These are phyloP conservation scores for Coenonympha glycerion DNA, from an alignment of 2,888 invertebrate species.

Conservation along the genomic window DNA sequence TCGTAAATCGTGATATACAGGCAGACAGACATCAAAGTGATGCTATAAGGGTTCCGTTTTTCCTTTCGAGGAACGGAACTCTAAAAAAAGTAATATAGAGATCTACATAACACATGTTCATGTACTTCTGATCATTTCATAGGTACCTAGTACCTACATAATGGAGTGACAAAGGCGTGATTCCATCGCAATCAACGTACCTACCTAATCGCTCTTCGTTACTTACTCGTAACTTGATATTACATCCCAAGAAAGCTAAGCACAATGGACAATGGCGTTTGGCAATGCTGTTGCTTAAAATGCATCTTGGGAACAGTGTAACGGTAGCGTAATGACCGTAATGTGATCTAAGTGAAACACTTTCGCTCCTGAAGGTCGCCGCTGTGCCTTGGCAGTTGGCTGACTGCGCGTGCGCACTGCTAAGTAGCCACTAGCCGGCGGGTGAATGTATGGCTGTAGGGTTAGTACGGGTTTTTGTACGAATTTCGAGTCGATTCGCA, in stretches of 20 bases:
- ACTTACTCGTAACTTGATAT: slow-evolving; percentile 13
- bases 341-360: slow-evolving; percentile 59
- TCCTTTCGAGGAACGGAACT: no score
- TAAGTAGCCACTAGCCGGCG: slow-evolving; percentile 37
- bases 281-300: slow-evolving; percentile 20
- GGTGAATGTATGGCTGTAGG: slow-evolving; percentile 25
- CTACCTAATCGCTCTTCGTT: slow-evolving; percentile 16
- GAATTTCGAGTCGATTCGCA: no score
- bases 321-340: slow-evolving; percentile 35
- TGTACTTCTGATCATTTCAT: background rate
- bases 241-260: slow-evolving; percentile 19
- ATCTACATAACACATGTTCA: background rate
- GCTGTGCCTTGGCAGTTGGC: slow-evolving; percentile 49
- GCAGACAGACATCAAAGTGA: no score
- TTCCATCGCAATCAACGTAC: slow-evolving; percentile 10
- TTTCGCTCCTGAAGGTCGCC: slow-evolving; percentile 61
- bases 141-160: background rate
- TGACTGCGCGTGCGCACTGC: slow-evolving; percentile 38
- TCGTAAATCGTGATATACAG: no score
- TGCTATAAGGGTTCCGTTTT: no score
- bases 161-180: background rate
- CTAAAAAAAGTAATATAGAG: no score
- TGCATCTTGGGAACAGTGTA: slow-evolving; percentile 25
- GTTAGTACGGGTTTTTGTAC: no score
- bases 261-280: slow-evolving; percentile 26